Evolutionary conservation across 2,797 vertebrate genomes (phyloP), one percentile per base, ranked within the genome.

Genomic region (Coendou prehensilis): DNA sequence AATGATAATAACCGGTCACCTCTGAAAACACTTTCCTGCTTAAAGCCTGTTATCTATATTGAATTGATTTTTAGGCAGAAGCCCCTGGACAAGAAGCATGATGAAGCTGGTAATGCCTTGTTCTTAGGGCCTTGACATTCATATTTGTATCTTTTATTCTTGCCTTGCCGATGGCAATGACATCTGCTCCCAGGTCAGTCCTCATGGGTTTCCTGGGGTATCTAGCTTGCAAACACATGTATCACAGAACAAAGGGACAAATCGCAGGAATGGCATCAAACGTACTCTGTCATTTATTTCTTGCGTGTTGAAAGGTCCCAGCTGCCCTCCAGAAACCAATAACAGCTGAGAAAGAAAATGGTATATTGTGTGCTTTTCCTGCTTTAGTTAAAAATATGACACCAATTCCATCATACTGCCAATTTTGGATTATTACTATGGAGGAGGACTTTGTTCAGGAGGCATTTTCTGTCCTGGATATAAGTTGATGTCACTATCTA

Each of bases 141-240:
- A 17, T 33, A 37, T 81, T 88, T 76, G 26, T 76, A 26, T 87
- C 93, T 88, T 90, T 95, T 67, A 37, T 87, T 90, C 69, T 87
- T 22, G 18, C 57, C 75, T 78, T 52, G 88, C 63, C 81, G 67
- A 61, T 63, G 37, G 88, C 91, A 59, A 81, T 47, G 14, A 20
- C 56, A 26, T 45, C 56, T 61, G 37, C 37, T 75, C 82, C 37
- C 82, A 18, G 18, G 63, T 30, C 9, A 1, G 8, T 26, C 37
- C 47, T 61, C 67, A 67, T 96, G 75, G 9, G 76, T 97, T 97
- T 98, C 93, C 78, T 45, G 87, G 61, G 82, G 73, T 69, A 61
- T 2, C 79, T 96, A 41, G 87, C 59, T 87, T 94, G 47, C 15
- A 80, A 81, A 89, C 80, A 73, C 45, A 2, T 79, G 4, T 57